These are phyloP conservation scores for Piaya cayana DNA, from an alignment of 2,113 vertebrate genomes.

Conservation along the genomic window DNA sequence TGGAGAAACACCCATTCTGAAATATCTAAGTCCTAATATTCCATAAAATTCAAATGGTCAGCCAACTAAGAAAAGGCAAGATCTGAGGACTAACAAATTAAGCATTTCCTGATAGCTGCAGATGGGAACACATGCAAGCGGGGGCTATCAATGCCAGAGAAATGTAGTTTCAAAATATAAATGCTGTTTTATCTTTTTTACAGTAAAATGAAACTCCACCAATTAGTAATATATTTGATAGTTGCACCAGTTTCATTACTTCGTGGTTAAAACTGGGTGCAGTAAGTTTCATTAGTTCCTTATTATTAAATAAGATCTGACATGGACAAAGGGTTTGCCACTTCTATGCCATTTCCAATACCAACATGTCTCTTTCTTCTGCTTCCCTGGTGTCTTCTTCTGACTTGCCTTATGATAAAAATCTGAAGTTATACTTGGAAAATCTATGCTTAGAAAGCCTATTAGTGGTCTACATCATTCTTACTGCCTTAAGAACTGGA, in stretches of 20 bases:
- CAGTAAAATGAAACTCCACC: background rate
- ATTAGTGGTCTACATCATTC: background rate
- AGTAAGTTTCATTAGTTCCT: background rate
- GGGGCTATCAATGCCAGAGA: background rate
- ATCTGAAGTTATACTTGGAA: conserved; percentile 19
- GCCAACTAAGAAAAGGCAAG: background rate
- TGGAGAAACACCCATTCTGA: background rate
- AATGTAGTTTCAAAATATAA: background rate
- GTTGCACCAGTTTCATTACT: background rate
- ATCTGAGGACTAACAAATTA: background rate
- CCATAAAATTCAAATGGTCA: background rate
- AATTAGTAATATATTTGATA: background rate
- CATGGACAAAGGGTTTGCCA: background rate
- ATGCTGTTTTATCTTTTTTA: background rate
- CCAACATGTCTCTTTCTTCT: background rate
- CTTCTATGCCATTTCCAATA: background rate
- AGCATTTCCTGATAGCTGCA: background rate
- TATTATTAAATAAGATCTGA: background rate
- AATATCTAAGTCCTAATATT: background rate
- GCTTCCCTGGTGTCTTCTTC: background rate
- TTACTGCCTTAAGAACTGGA: background rate
- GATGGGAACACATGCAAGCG: background rate
- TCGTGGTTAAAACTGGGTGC: background rate
- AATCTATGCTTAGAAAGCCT: conserved; percentile 32
- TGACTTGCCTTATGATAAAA: background rate